Conservation (phyloP, 2,888 invertebrate species). For the Noctua janthina region DNA sequence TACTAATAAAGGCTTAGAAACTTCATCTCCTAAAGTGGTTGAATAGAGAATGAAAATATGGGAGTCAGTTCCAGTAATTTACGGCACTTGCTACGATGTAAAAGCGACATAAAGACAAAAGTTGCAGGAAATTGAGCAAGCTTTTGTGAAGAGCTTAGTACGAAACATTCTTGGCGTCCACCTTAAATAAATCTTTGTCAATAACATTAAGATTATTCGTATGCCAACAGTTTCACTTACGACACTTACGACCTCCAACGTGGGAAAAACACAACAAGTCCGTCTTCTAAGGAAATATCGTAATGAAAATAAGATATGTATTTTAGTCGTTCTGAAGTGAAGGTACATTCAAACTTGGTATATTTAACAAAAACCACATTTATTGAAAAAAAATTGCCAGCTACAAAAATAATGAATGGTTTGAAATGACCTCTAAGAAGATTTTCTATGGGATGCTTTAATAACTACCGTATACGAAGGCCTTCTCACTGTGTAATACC, state of each 20-base stretch:
- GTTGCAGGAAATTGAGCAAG: not conserved
- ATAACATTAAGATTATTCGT: conserved; percentile 20
- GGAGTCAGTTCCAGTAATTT: not conserved
- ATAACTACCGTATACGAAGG: conserved; percentile 42
- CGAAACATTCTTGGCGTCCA: not conserved
- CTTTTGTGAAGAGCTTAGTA: not conserved
- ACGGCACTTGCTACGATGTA: not conserved
- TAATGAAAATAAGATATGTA: conserved; percentile 11
- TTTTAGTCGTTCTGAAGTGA: not conserved
- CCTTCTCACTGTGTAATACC: conserved; percentile 27
- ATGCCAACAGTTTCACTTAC: conserved; percentile 20
- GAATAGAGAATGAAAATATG: not conserved
- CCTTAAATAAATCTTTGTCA: not conserved
- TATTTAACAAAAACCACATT: conserved; percentile 7
- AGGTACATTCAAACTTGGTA: not conserved
- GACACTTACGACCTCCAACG: conserved; percentile 18
- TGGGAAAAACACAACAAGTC: conserved; percentile 21
- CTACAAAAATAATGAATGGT: conserved; percentile 34
- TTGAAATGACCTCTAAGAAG: conserved; percentile 38
- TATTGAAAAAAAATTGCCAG: not conserved
- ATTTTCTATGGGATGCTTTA: conserved; percentile 31
- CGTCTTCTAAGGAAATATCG: conserved; percentile 1
- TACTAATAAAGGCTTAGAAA: not conserved
- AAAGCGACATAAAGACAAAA: not conserved
- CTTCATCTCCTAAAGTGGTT: not conserved